Evolutionary conservation across 2,888 invertebrate species (phyloP).

Genomic region (Abrostola tripartita): DNA sequence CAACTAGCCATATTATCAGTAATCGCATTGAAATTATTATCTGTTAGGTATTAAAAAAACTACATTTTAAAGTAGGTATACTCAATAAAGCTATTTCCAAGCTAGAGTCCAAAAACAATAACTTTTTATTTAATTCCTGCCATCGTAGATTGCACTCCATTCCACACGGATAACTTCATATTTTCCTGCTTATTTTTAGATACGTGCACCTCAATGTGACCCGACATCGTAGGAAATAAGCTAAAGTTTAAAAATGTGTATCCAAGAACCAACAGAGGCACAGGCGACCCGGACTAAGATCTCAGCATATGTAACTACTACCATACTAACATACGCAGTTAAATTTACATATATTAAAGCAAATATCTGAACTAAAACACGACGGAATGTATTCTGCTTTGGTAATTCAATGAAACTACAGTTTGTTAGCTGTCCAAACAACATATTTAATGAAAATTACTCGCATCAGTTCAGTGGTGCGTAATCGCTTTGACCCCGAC

Average conservation of each 20-base stretch:
- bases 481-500: neutral
- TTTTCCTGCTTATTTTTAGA: constrained; percentile 31
- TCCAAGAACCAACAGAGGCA: constrained; percentile 11
- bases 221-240: constrained; percentile 38
- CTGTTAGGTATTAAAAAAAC: no score
- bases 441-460: constrained; percentile 11
- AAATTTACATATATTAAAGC: constrained; percentile 5
- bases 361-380: constrained; percentile 14
- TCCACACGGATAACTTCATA: constrained; percentile 18
- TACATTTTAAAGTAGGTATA: no score
- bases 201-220: constrained; percentile 42
- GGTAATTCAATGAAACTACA: constrained; percentile 14
- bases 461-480: neutral
- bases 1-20: no score
- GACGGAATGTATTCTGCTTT: neutral
- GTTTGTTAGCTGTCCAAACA: constrained; percentile 7
- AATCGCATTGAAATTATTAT: no score
- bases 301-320: neutral
- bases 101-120: no score
- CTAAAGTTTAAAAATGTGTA: constrained; percentile 43
- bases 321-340: constrained; percentile 3
- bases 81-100: no score
- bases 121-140: neutral
- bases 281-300: constrained; percentile 16
- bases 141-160: neutral